Evolutionary conservation across 2,113 vertebrate genomes (phyloP).

Genomic region (Platysteira castanea): DNA sequence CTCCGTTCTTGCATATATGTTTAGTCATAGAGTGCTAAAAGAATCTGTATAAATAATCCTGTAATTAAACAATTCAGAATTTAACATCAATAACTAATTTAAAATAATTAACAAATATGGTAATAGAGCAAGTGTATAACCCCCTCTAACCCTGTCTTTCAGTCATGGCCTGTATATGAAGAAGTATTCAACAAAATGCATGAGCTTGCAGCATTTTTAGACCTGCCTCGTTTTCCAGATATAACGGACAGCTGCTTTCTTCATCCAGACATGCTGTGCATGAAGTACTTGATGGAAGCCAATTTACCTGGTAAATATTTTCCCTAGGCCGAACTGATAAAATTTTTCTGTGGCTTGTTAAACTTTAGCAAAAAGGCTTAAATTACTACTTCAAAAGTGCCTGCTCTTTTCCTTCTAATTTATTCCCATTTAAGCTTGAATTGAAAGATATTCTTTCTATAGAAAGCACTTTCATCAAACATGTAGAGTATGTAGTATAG

Average conservation of each 20-base stretch:
- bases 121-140: neutral
- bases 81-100: neutral
- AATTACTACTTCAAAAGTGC: neutral
- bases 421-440: neutral
- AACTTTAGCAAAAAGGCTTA: neutral
- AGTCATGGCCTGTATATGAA: constrained; percentile 81
- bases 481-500: neutral
- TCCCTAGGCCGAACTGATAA: neutral
- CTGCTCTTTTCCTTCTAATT: neutral
- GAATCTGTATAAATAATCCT: neutral
- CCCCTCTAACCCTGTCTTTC: constrained; percentile 31
- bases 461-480: neutral
- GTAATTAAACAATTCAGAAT: neutral
- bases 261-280: constrained; percentile 83
- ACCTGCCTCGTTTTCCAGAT: constrained; percentile 85
- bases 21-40: neutral
- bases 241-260: constrained; percentile 79
- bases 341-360: constrained; percentile 1
- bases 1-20: neutral
- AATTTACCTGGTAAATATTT: constrained; percentile 87
- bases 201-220: constrained; percentile 72
- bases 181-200: constrained; percentile 72
- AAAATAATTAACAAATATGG: neutral
- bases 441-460: neutral
- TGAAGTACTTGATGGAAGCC: constrained; percentile 85